Evolutionary conservation across 2,888 invertebrate species (phyloP).

Genomic region (Lithophane socia): DNA sequence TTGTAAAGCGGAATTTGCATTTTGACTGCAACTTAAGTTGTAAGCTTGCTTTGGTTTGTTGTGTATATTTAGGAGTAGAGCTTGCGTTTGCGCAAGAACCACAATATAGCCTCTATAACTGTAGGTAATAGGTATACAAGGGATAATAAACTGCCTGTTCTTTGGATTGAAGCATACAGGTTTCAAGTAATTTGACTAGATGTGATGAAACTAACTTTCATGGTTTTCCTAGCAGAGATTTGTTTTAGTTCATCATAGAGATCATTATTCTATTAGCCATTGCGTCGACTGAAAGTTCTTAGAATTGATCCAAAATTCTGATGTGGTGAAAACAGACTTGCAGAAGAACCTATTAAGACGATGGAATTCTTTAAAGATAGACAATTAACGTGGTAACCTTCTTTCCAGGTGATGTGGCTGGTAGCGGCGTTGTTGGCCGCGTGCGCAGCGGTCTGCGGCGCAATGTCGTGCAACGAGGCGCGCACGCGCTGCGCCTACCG

Average conservation of each 20-base stretch:
- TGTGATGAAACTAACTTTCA: not conserved
- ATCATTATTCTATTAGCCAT: not conserved
- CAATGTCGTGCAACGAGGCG: slow-evolving; percentile 91
- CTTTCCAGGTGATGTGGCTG: slow-evolving; percentile 84
- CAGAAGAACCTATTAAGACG: not conserved
- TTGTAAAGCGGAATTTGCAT: slow-evolving; percentile 38
- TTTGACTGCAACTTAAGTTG: slow-evolving; percentile 18
- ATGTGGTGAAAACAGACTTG: not conserved
- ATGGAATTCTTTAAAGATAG: not conserved
- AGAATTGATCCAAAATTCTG: no score
- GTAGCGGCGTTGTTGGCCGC: slow-evolving; percentile 77
- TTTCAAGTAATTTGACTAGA: not conserved
- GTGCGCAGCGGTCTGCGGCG: slow-evolving; percentile 76
- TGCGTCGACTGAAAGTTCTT: not conserved
- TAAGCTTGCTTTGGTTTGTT: slow-evolving; percentile 13
- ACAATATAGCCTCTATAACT: not conserved
- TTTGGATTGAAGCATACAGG: not conserved
- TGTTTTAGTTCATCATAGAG: not conserved
- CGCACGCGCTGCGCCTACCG: slow-evolving; percentile 94
- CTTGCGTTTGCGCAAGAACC: not conserved
- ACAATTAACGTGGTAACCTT: not conserved
- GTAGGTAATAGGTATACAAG: not conserved
- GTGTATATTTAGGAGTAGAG: not conserved
- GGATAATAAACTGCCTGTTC: not conserved
- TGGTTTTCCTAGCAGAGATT: not conserved